Evolutionary conservation across 2,113 vertebrate species (phyloP), one percentile per base, ranked within the genome.

Genomic region (Ageneiosus marmoratus): DNA sequence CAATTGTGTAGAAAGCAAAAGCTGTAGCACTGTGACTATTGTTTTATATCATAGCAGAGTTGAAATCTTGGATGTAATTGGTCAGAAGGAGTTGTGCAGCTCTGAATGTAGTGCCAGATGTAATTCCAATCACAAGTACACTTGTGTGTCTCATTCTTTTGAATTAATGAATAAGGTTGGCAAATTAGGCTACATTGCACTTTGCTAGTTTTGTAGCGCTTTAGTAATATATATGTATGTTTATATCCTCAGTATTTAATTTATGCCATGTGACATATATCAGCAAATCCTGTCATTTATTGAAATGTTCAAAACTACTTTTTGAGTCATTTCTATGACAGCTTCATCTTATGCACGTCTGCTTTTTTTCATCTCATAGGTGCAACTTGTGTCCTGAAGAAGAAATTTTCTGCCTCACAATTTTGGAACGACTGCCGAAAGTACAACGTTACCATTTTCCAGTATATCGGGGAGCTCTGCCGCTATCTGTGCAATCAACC

Each of bases 391-490:
- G 91, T 99, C n/a, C 88, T 99, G 78, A 98, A 95, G 88, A 98
- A 96, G 91, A 99, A 98, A 89, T 99, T 98, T 87, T 98, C 97
- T 32, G 96, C 96, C 48, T 97, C 95, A 82, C 96, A 98, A 27
- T 99, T 99, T 87, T 98, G 97, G 97, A 94, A 72, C 67, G 97
- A 99, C 90, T 98, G 98, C 86, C 94, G 86, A 58, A 95, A 93
- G 83, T 90, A 98, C 34, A 86, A 97, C 0, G 95, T 98, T 72
- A 98, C 97, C 0, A 91, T 97, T 76, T 96, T 99, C 88, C 97
- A 98, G 88, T 98, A 99, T 24, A 98, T 99, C 48, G 97, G 98
- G 73, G 98, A 99, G 84, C 94, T 99, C 22, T 98, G 97, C 70
- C 95, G 95, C 77, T 99, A 98, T 84, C 95, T 99, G 83, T 96